These are phyloP conservation scores for Nyctibius bracteatus DNA, from an alignment of 2,113 vertebrate genomes.

Conservation along the genomic window DNA sequence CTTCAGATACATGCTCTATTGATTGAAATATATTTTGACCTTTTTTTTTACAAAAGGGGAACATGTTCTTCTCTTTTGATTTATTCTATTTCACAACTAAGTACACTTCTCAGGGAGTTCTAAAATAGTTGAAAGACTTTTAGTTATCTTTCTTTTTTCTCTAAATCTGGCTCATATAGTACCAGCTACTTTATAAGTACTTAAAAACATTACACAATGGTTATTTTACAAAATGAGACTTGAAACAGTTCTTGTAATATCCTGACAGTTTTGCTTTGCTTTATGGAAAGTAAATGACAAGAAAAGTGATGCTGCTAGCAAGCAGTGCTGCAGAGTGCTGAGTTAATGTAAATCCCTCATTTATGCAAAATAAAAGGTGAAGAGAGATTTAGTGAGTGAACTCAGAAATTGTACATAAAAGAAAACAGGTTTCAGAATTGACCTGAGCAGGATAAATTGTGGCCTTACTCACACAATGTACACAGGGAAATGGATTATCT, in stretches of 20 bases:
- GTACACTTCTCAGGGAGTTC: neutral
- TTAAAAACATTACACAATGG: neutral
- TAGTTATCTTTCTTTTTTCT: neutral
- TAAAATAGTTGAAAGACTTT: neutral
- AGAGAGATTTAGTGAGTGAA: neutral
- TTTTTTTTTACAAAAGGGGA: neutral
- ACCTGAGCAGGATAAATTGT: neutral
- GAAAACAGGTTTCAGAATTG: constrained; percentile 1
- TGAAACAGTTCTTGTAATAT: neutral
- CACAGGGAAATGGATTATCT: neutral
- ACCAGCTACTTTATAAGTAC: neutral
- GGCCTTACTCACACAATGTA: neutral
- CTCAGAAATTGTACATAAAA: neutral
- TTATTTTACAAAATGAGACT: neutral
- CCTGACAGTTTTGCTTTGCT: neutral
- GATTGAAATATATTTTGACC: rapidly evolving
- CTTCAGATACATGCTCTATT: neutral
- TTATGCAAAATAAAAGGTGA: neutral
- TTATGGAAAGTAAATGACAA: neutral
- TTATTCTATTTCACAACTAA: neutral
- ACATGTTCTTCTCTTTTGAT: neutral
- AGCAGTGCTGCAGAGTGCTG: neutral
- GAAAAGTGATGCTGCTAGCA: neutral
- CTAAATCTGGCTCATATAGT: neutral
- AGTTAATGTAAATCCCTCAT: neutral